A percentile compares a stretch with the other conserved stretches of the same genome.
phyloP scores from a whole-genome alignment of 2,888 invertebrate species.

The Vannuccia rotundouncinata region DNA sequence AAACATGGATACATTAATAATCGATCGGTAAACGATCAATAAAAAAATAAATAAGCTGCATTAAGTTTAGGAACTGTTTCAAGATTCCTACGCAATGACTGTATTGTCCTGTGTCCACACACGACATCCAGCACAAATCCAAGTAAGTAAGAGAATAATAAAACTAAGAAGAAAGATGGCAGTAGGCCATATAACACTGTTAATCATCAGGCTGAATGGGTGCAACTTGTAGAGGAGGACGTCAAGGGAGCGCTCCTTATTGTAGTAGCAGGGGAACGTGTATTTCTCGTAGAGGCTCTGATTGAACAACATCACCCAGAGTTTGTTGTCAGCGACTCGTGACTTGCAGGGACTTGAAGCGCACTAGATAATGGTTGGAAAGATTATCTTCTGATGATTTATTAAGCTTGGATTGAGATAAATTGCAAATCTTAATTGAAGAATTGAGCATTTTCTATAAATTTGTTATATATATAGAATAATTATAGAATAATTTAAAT shows the following conservation, averaged over 20 bases:
- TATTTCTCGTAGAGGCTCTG: conserved; percentile 8
- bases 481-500: too few species aligned
- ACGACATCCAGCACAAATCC: not conserved
- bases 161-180: not conserved
- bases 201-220: not conserved
- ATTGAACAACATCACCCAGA: conserved; percentile 25
- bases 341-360: conserved; percentile 34
- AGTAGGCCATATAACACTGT: conserved; percentile 29
- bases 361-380: conserved; percentile 35
- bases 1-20: too few species aligned
- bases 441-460: too few species aligned
- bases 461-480: too few species aligned
- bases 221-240: conserved; percentile 9
- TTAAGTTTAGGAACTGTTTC: too few species aligned
- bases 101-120: conserved; percentile 28
- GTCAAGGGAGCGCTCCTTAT: not conserved
- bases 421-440: too few species aligned
- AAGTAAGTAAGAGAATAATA: not conserved
- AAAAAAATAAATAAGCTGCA: too few species aligned
- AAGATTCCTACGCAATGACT: conserved; percentile 24
- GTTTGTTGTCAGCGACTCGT: conserved; percentile 25
- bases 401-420: too few species aligned
- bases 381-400: too few species aligned
- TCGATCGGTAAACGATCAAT: too few species aligned
- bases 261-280: conserved; percentile 5